Evolutionary conservation across 2,797 vertebrate species (phyloP), one percentile per base, ranked within the genome.

Genomic region (Smutsia temminckii): DNA sequence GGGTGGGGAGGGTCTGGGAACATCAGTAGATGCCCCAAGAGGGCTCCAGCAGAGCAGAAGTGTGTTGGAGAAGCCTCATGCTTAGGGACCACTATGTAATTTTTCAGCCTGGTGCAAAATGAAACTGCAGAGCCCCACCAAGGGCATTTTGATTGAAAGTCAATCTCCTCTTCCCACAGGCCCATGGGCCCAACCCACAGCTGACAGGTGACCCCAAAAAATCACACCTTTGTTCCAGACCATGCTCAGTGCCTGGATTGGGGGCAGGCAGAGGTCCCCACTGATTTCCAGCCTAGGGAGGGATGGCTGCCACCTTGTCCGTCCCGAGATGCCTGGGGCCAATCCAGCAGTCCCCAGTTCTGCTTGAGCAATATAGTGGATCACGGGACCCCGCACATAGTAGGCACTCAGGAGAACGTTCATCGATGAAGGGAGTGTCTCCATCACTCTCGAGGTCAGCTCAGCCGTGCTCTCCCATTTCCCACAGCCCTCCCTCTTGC

Each of bases 391-490:
- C 71, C 27, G 12, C 21, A 42, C 59, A 2, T 1, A 42, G 84
- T 34, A 14, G 49, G 32, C 21, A 57, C 88, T 94, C 79, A 4
- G n/a, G 1, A 61, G 34, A 57, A 42, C 11, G 25, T 51, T 37
- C 2, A 11, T 20, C n/a, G 18, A 8, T 1, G 42, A 46, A 40
- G 55, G 42, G n/a, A 21, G 27, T 20, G 29, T 53, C 42, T 49
- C 64, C 3, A 6, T 10, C 21, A 4, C 53, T 51, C 63, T 63
- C 27, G 20, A 8, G 79, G 51, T n/a, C 46, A 32, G 37, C 13
- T 11, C 20, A 1, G 0, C 20, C 1, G 10, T 18, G 8, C 40
- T 5, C 1, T 53, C 7, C 29, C n/a, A 25, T 55, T 37, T 64
- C 69, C 63, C 32, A 20, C 46, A 46, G 10, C 32, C 18, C 51